Percentiles rank a stretch among this genome's conserved stretches.
Conservation (phyloP, 2,113 vertebrate genomes). For the Phylloscopus whistleri region DNA sequence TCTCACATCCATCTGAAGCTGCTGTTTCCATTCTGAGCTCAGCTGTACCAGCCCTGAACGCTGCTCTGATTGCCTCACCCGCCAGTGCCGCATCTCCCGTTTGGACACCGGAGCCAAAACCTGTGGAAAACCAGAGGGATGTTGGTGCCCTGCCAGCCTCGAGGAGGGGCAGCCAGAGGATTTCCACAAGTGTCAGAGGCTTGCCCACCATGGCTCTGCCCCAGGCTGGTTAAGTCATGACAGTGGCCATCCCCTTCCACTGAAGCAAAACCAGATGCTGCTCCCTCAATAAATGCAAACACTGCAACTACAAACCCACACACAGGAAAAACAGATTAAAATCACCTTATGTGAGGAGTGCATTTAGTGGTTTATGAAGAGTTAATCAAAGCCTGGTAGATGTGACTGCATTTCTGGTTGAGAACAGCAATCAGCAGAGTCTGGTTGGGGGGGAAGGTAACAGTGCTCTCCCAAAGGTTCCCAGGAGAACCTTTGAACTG, state of each 20-base stretch:
- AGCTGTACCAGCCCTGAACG: neutral
- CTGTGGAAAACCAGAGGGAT: neutral
- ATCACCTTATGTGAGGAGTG: neutral
- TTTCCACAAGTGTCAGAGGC: neutral
- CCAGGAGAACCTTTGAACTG: neutral
- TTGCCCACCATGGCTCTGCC: neutral
- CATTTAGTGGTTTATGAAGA: neutral
- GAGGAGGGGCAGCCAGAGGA: neutral
- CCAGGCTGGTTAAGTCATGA: neutral
- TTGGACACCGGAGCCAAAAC: neutral
- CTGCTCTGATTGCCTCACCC: neutral
- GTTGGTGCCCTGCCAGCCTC: neutral
- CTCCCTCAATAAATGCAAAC: neutral
- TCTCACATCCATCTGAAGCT: constrained; percentile 8
- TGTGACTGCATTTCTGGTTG: neutral
- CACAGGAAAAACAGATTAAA: neutral
- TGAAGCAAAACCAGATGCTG: neutral
- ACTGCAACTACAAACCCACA: neutral
- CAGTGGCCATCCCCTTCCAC: neutral
- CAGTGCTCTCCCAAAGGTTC: neutral
- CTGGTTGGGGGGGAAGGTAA: neutral
- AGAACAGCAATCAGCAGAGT: neutral
- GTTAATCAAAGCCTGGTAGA: neutral
- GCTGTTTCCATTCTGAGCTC: constrained; percentile 15
- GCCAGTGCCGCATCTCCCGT: accelerated